Evolutionary conservation across 2,888 invertebrate species (phyloP).

Genomic region (Neuroscelio doddi): DNA sequence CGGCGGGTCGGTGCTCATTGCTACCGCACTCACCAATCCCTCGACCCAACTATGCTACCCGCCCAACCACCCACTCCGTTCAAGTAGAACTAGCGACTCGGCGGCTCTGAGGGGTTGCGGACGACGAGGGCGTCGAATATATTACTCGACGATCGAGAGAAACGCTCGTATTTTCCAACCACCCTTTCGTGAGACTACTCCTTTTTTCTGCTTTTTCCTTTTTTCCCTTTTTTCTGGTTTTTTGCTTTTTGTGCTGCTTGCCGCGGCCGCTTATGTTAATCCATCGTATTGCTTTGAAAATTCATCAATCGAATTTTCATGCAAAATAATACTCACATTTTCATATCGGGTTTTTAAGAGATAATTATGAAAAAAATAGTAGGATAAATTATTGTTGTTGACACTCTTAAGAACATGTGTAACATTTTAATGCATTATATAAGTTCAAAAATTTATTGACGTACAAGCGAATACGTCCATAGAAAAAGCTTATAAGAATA

Average conservation of each 20-base stretch:
- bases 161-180: slow-evolving; percentile 30
- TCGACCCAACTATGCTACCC: slow-evolving; percentile 17
- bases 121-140: slow-evolving; percentile 52
- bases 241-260: slow-evolving; percentile 4
- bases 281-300: slow-evolving; percentile 4
- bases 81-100: slow-evolving; percentile 43
- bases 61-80: slow-evolving; percentile 34
- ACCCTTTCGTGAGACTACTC: slow-evolving; percentile 17
- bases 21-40: slow-evolving; percentile 38
- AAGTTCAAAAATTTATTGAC: too few species aligned
- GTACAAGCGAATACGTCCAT: too few species aligned
- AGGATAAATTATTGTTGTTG: too few species aligned
- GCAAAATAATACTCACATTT: background rate
- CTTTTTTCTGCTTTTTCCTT: slow-evolving; percentile 7
- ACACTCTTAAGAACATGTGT: too few species aligned
- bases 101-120: slow-evolving; percentile 36
- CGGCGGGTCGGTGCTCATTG: slow-evolving; percentile 45
- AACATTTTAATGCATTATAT: too few species aligned
- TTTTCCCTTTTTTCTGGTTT: background rate
- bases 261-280: slow-evolving; percentile 13
- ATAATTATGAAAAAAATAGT: too few species aligned
- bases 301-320: background rate
- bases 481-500: too few species aligned
- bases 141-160: slow-evolving; percentile 51
- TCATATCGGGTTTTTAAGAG: too few species aligned